Conservation (phyloP, 2,113 vertebrate genomes). For the Microcebus lehilahytsara region DNA sequence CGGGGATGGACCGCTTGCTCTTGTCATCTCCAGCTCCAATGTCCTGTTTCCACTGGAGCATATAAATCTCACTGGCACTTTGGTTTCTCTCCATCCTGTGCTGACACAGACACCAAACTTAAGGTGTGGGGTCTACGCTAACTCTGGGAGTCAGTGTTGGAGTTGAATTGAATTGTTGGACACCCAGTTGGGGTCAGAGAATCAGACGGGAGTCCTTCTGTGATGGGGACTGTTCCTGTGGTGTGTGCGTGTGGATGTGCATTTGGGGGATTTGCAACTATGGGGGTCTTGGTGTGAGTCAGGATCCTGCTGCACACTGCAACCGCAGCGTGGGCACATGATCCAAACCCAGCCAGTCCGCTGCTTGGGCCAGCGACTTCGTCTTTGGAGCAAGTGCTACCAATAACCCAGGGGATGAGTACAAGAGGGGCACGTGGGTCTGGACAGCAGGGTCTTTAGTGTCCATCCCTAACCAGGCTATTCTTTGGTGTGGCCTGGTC, state of each 20-base stretch:
- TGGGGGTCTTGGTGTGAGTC: neutral
- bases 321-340: neutral
- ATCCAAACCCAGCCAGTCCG: neutral
- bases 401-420: neutral
- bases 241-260: neutral
- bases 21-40: neutral
- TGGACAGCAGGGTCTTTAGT: neutral
- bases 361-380: neutral
- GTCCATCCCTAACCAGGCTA: neutral
- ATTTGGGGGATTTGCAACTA: neutral
- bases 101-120: neutral
- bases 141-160: neutral
- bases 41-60: neutral
- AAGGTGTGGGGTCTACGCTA: neutral
- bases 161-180: neutral
- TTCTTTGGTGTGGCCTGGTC: neutral
- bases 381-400: neutral
- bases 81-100: neutral
- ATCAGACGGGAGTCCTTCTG: neutral
- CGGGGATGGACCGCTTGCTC: neutral
- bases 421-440: neutral
- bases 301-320: neutral
- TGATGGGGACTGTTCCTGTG: neutral
- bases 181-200: neutral
- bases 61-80: neutral